Evolutionary conservation across 2,113 vertebrate genomes (phyloP).

Genomic region (Mystacornis crossleyi): DNA sequence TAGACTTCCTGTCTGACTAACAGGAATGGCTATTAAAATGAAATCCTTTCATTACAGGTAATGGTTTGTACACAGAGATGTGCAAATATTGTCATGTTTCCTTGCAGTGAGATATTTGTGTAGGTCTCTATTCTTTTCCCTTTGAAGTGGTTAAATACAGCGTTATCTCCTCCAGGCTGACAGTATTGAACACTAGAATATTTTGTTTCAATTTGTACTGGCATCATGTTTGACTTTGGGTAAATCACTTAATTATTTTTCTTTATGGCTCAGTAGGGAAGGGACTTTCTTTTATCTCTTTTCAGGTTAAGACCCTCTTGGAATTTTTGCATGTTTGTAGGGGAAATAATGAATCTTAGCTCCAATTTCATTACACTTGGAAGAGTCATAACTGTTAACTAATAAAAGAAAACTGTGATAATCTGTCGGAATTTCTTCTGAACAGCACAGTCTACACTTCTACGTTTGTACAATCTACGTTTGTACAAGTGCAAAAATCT

Average conservation of each 20-base stretch:
- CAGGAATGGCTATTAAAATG: background rate
- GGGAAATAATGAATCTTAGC: background rate
- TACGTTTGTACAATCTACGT: background rate
- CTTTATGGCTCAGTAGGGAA: background rate
- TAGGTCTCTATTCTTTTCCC: background rate
- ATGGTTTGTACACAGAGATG: background rate
- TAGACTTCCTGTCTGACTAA: background rate
- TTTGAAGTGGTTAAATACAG: background rate
- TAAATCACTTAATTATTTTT: background rate
- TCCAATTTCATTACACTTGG: background rate
- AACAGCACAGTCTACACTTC: background rate
- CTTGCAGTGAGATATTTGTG: background rate
- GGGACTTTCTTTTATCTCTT: background rate
- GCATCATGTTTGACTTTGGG: background rate
- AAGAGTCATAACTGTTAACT: background rate
- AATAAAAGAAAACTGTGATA: background rate
- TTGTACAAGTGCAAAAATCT: background rate
- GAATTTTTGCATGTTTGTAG: background rate
- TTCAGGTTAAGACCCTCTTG: background rate
- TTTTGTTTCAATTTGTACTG: background rate
- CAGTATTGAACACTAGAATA: background rate
- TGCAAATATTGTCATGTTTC: background rate
- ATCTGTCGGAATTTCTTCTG: background rate
- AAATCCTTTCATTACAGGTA: conserved; percentile 8
- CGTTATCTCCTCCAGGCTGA: background rate